Evolutionary conservation across 2,888 invertebrate genomes (phyloP).

Genomic region (Embidobia sp.): DNA sequence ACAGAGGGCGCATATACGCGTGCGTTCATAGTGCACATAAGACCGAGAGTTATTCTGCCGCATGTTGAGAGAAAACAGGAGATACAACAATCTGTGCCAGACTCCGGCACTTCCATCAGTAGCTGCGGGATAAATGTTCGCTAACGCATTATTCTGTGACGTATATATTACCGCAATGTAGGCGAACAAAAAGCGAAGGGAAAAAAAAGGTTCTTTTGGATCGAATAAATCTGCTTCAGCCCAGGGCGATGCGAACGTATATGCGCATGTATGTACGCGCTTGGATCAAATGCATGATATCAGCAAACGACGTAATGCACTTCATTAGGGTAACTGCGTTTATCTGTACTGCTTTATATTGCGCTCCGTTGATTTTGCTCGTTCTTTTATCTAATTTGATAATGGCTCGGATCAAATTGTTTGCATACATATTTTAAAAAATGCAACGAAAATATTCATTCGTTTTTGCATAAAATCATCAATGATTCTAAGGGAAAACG

Average conservation of each 20-base stretch:
- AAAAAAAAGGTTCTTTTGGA: constrained; percentile 7
- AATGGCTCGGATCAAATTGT: too few relatives aligned
- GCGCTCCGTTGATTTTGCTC: not conserved
- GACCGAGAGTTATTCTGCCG: constrained; percentile 19
- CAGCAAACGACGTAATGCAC: constrained; percentile 1
- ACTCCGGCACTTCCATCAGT: constrained; percentile 20
- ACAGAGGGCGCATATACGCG: constrained; percentile 1
- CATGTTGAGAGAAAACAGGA: constrained; percentile 31
- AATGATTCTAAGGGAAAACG: too few relatives aligned
- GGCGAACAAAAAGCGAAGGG: not conserved
- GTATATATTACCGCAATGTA: constrained; percentile 24
- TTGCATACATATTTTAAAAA: too few relatives aligned
- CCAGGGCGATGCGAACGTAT: not conserved
- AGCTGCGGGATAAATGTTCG: constrained; percentile 34
- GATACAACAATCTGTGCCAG: constrained; percentile 1
- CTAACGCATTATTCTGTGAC: constrained; percentile 37
- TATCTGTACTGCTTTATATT: not conserved
- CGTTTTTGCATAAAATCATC: too few relatives aligned
- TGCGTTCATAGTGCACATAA: constrained; percentile 14
- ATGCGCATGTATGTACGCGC: not conserved
- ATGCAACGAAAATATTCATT: too few relatives aligned
- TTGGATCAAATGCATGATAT: constrained; percentile 5
- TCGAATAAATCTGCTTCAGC: constrained; percentile 15
- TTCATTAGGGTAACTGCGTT: not conserved
- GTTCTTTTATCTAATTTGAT: too few relatives aligned